Evolutionary conservation across 2,888 invertebrate species (phyloP), one percentile per base, ranked within the genome.

Genomic region (Mayetiola destructor): DNA sequence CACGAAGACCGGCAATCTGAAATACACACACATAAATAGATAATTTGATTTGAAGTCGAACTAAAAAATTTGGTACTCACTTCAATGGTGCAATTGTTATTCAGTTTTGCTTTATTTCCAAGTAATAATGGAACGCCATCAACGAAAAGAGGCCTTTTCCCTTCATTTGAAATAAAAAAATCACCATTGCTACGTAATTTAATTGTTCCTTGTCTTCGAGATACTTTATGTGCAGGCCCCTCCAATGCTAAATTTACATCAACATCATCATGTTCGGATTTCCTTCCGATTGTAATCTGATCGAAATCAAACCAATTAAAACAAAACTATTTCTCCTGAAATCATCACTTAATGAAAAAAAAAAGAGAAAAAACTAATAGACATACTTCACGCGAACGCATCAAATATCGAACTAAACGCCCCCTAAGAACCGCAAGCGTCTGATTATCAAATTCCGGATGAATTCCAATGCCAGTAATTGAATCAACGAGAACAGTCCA

Each of bases 401-500:
- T 95, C 56, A 95, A 78, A 72, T 93, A 96, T 37, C 95, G 79
- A 12, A 96, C 95, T 62, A 92, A 80, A 56, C 93, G 79, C 0
- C 96, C 96, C 29, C 93, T 77, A 32, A 97, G 76, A 39, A 95
- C 90, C 0, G 94, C 96, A 57, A 95, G 77, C 0, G 95, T 96
- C 70, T 93, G 91, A 69, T 85, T 86, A 70, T 96, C 95, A 68
- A 95, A 84, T 68, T 95, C 94, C 1, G 86, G 84, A 12, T 48
- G 48, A n/a, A 48, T 48, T 9, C 84, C 86, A 1, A 86, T 83
- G 0, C 88, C 86, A 40, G 85, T 84, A 14, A 94, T 87, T 32
- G 88, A 88, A 70, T 95, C 94, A 18, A 95, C 93, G 60, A 96
- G 72, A 1, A 88, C 88, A 69, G 94, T 93, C 91, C 92, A 94